Evolutionary conservation across 2,113 vertebrate species (phyloP), one percentile per base, ranked within the genome.

Genomic region (Pygoscelis antarcticus): DNA sequence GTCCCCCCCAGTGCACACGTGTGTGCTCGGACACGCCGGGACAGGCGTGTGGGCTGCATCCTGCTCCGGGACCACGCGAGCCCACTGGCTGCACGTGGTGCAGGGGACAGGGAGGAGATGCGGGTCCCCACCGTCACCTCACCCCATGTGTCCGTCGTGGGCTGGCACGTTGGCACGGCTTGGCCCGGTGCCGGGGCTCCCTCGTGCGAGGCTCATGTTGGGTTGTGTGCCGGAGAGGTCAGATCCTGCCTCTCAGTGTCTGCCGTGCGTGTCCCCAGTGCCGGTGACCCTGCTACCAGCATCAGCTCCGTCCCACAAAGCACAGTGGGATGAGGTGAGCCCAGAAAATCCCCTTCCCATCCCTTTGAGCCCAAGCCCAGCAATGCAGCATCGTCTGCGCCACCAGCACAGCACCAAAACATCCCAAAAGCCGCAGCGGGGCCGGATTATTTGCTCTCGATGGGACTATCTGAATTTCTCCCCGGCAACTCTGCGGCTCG

Each of bases 101-200:
- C 21, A 25, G 32, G 61, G 23, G 18, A 34, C 7, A 9, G 14
- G 60, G 77, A 47, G 60, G 29, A 83, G 57, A 38, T 25, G 44
- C 16, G 22, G n/a, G 55, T 80, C 49, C 38, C 42, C n/a, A 2
- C 12, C 5, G 1, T 13, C 87, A 20, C 61, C 42, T 26, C 51
- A 11, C n/a, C 51, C 26, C 10, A 12, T 4, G 0, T 3, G 17
- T 23, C 87, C 30, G 0, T 9, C 6, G 1, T 3, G 36, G 40
- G n/a, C 21, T 30, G 51, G 21, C 25, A 11, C 20, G 6, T 22
- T 8, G 8, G 27, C 27, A 8, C 4, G n/a, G 65, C 30, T 7
- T 2, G 2, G 13, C 38, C 16, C 13, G 1, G 42, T 18, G 47
- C 47, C 3, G 20, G 25, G 20, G 36, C 60, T 29, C 4, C 46